Base-by-base conservation (phyloP, 2,888 invertebrate species). In the Nephrotoma flavescens region DNA sequence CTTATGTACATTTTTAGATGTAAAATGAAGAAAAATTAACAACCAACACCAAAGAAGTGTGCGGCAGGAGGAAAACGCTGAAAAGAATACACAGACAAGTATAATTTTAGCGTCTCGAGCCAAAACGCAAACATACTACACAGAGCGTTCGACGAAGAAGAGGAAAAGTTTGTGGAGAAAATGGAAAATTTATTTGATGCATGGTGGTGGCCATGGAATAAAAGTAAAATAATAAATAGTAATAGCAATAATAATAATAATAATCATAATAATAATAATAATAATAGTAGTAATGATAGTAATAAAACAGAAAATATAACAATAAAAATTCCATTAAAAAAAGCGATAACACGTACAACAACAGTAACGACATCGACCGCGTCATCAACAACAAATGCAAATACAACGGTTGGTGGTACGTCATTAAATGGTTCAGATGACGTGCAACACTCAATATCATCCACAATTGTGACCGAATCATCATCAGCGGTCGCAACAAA, bases 191-290 rank as follows among this genome's bases (percentile, higher is more conserved):
- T 84, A n/a, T 42, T 84, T 84, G 84, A 42, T 84, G 41, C 84
- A 84, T 84, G 84, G 84, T 84, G 84, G 84, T 84, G 84, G 84
- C 84, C 84, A 84, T 84, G 84, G 84, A 84, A 15, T 42, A 84
- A 84, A 42, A 84, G 15, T 41, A 84, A 41, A 42, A 42, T 84
- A 84, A 41, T 42, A 42, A 84, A 71, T 71, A 71, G 71, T 71
- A 71, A 71, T 71, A 71, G 71, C 71, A 71, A 71, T 71, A 71
- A 71, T 71, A 71, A 47, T 47, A 47, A 71, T 71, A 47, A 71
- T 71, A 57, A 57, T 57, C 19, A 57, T 57, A 31, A 71, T 71
- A 71, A 71, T 71, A 71, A 71, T 71, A 71, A 71, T 71, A 71
- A 31, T 71, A 71, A 71, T 71, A 71, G 71, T 71, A 71, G 71